Base-by-base conservation (phyloP, 2,113 vertebrate genomes). In the Chaenocephalus aceratus region DNA sequence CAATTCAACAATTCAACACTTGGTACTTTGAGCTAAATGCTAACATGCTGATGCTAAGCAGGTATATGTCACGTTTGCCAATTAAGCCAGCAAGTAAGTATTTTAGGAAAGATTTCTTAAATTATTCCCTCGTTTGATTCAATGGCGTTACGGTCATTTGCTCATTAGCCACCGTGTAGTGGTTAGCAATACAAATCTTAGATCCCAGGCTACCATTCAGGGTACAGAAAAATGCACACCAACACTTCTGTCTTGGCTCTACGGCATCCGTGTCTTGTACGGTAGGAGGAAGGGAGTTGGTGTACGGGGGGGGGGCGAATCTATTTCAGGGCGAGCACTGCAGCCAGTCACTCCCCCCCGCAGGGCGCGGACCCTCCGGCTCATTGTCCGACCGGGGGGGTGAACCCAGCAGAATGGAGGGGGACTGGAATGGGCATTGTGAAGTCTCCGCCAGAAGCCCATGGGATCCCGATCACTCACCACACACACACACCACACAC, bases 341-440 rank as follows among this genome's bases (percentile, higher is more conserved):
- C 70, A 48, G 64, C 56, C 49, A 88, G 75, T 89, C 87, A 92
- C 58, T 86, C 90, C 90, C 70, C 82, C 46, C 15, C 4, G 45
- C 64, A 86, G 91, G 90, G 89, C 6, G 91, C 77, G 90, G 86
- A 21, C 80, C 66, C 90, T 88, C 72, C 80, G 15, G 74, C 86
- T 89, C 84, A 93, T 93, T 93, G 91, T 94, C 90, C 74, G 3
- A 60, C 48, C 5, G 23, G 86, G 88, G 86, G 88, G 86, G 85
- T 88, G 83, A 92, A 92, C 90, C 89, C 68, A 30, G 63, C 67
- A 87, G 80, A 90, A 89, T 80, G 80, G 72, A 75, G 85, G 79
- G 87, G 63, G 87, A 89, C 85, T 83, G 87, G 82, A 92, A 89
- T 89, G 88, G 80, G 80, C 84, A 84, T 89, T 91, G 89, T 92